Evolutionary conservation across 2,888 invertebrate species (phyloP), one percentile per base, ranked within the genome.

Genomic region (Drosophila emarginata): DNA sequence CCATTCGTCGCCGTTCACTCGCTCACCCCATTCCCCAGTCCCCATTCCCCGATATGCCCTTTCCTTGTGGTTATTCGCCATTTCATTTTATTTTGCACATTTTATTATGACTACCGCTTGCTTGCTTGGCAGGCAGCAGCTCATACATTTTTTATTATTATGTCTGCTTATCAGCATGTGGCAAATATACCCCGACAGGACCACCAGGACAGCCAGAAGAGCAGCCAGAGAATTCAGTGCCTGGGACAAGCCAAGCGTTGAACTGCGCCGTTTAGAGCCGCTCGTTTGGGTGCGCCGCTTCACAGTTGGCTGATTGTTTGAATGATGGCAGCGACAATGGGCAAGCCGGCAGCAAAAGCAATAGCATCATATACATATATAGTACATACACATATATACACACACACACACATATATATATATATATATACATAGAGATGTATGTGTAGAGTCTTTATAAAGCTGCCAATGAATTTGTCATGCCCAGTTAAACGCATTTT

Each of bases 81-180:
- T 86, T 86, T 80, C 80, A 74, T 83, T 83, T 83, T 83, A 83
- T 83, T 86, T 83, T 86, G 79, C 82, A 83, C 80, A 86, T 83
- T 83, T 83, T 83, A 83, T 86, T 83, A 83, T 86, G 86, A 79
- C 80, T 79, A 73, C 71, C 79, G 83, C 75, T 82, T 83, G 83
- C 75, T 82, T 83, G 72, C 75, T 82, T 83, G 72, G 63, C 72
- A 64, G 61, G 76, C 83, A 76, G 32, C 73, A 62, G 63, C 81
- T 80, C 82, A 83, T 83, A 83, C 82, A 83, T 83, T 83, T 83
- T 83, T 83, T 83, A 83, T 83, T 86, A 83, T 83, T 83, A 83
- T 83, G 82, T 83, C 82, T 83, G 82, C 82, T 83, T 83, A 83
- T 83, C 82, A 83, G 82, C 82, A 83, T 83, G 82, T 86, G 82